Evolutionary conservation across 53 echinoderm and acorn worm species (phyloP).

Genomic region (Patiria pectinifera): DNA sequence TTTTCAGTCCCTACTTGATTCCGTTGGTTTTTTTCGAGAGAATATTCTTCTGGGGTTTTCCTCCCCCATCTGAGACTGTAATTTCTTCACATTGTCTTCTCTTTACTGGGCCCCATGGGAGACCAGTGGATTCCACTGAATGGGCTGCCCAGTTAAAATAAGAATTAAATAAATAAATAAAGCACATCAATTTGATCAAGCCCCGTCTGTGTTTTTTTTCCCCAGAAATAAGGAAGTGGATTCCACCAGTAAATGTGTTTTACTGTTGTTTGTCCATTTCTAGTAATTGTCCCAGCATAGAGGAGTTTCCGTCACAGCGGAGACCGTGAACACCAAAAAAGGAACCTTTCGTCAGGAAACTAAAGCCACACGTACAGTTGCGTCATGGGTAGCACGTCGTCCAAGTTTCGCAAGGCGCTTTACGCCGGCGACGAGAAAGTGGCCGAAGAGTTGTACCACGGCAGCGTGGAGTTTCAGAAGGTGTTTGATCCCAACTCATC

Average conservation of each 20-base stretch:
- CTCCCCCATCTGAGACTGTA: too few relatives aligned
- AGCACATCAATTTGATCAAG: neutral
- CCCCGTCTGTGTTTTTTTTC: neutral
- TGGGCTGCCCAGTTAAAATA: too few relatives aligned
- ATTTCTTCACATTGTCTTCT: too few relatives aligned
- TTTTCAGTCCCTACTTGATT: too few relatives aligned
- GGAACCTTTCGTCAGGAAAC: neutral
- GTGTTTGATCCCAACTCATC: conserved; percentile 89
- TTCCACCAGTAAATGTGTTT: neutral
- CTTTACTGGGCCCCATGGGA: too few relatives aligned
- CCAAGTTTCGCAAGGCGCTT: conserved; percentile 97
- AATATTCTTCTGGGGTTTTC: too few relatives aligned
- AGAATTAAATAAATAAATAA: too few relatives aligned
- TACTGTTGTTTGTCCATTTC: neutral
- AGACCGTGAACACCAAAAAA: neutral
- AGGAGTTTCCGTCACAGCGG: neutral
- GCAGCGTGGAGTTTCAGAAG: conserved; percentile 91
- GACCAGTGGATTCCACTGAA: too few relatives aligned
- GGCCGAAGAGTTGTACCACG: conserved; percentile 90
- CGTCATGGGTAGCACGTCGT: conserved; percentile 92
- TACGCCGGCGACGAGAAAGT: conserved; percentile 91
- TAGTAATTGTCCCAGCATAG: neutral
- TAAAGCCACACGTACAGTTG: neutral
- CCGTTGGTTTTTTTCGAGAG: too few relatives aligned
- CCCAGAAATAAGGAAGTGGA: neutral